phyloP scores from a whole-genome alignment of 2,888 invertebrate genomes.

The Lepidocyrtinus sp. region DNA sequence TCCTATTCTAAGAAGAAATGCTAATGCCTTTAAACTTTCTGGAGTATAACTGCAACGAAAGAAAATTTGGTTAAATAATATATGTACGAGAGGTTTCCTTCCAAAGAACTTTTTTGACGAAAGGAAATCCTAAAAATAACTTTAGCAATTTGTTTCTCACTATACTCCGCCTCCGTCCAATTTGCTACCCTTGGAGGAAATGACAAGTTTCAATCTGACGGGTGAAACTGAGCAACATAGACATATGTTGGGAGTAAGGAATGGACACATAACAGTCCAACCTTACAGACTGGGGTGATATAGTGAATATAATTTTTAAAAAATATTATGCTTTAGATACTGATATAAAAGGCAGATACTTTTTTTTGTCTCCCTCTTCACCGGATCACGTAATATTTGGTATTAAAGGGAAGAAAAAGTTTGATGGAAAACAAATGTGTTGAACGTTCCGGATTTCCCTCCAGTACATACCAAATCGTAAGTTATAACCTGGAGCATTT shows the following conservation, averaged over 20 bases:
- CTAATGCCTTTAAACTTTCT: conserved; percentile 18
- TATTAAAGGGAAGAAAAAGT: conserved; percentile 19
- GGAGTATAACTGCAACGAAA: not conserved
- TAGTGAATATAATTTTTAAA: conserved; percentile 9
- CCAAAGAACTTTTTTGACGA: conserved; percentile 19
- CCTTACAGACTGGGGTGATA: not conserved
- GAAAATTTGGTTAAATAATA: not conserved
- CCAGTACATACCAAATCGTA: conserved; percentile 31
- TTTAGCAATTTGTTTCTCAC: conserved; percentile 60
- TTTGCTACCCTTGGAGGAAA: conserved; percentile 56
- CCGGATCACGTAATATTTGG: conserved; percentile 9
- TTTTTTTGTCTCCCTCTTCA: not conserved
- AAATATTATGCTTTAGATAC: not conserved
- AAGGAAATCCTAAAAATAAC: conserved; percentile 55
- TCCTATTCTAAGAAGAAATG: conserved; percentile 3
- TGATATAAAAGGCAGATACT: not conserved
- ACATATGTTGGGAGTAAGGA: conserved; percentile 15
- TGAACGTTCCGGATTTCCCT: conserved; percentile 57
- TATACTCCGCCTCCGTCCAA: conserved; percentile 57
- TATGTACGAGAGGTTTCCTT: conserved; percentile 11
- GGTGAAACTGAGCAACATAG: conserved; percentile 46
- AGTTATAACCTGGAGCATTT: conserved; percentile 48
- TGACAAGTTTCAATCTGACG: conserved; percentile 61
- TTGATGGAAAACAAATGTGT: conserved; percentile 58
- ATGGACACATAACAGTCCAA: conserved; percentile 21